Conservation (phyloP, 2,113 vertebrate species). For the Melanostigma gelatinosum region DNA sequence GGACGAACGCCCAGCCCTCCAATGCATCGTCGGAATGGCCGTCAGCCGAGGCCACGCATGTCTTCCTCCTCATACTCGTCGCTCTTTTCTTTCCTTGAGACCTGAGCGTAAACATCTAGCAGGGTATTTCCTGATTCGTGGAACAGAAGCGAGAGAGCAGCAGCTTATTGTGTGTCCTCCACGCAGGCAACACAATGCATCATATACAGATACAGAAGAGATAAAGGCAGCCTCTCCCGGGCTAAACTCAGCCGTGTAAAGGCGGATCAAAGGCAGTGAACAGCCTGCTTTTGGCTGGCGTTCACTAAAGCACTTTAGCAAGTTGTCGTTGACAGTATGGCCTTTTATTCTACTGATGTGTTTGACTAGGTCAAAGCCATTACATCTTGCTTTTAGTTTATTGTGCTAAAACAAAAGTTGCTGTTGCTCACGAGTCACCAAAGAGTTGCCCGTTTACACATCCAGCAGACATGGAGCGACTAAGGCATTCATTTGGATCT, state of each 20-base stretch:
- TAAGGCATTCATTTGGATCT: no score
- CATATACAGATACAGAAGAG: background rate
- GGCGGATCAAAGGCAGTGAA: background rate
- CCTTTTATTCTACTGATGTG: background rate
- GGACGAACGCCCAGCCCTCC: conserved; percentile 40
- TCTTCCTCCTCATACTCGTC: background rate
- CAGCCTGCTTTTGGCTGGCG: background rate
- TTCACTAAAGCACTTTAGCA: conserved; percentile 3
- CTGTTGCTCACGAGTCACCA: no score
- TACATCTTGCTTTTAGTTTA: background rate
- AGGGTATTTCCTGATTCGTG: conserved; percentile 3
- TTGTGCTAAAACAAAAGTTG: background rate
- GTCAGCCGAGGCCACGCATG: conserved; percentile 25
- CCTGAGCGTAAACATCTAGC: background rate
- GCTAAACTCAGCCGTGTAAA: background rate
- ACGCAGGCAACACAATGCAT: background rate
- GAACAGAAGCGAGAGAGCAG: background rate
- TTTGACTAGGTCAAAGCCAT: background rate
- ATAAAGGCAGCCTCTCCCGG: conserved; percentile 6
- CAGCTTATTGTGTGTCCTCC: conserved; percentile 13
- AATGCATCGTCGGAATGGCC: conserved; percentile 28
- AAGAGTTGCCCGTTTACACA: no score
- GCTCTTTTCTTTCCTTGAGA: background rate
- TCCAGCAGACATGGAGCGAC: no score
- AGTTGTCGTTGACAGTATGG: background rate